Base-by-base conservation (phyloP, 2,888 invertebrate species). In the Erebia aethiops region DNA sequence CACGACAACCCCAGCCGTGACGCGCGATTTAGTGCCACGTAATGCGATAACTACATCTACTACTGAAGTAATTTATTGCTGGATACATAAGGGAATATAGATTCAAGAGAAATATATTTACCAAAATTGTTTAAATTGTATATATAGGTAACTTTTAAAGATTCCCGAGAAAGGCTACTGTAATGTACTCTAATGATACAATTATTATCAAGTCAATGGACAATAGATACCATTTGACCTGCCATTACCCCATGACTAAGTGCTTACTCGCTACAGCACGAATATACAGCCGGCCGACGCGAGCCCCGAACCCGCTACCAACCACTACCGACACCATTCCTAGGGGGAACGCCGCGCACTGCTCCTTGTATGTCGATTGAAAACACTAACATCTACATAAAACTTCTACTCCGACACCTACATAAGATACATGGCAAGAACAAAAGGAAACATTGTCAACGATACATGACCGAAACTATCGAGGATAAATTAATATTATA, bases 171-270 rank as follows among this genome's bases (percentile, higher is more conserved):
- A 92, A 91, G 91, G 91, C 93, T 93, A 93, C 92, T 89, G 91
- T 90, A 91, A 92, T 92, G 92, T 92, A 92, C 91, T 91, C 92
- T 92, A 92, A 91, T 91, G 92, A 93, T 92, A 93, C 91, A 91
- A 92, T 92, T 92, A 93, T 93, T 92, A 92, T 92, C 92, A 86
- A 91, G 89, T 91, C 92, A 92, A 92, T 91, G 92, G 92, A 93
- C 92, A 92, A 92, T 90, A 92, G 85, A 91, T 91, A 92, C 91
- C 92, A 91, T 89, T 89, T 90, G 92, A 92, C 92, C 84, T 87
- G 91, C 89, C 91, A 89, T 84, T 84, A 85, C 87, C 87, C 85
- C 89, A 87, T 85, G 90, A 88, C 91, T 87, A 83, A 86, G 88
- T 88, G 87, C 90, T 89, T 89, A 90, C 87, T 87, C 87, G 84